Evolutionary conservation across 2,888 invertebrate species (phyloP).

Genomic region (Andrena fulva): DNA sequence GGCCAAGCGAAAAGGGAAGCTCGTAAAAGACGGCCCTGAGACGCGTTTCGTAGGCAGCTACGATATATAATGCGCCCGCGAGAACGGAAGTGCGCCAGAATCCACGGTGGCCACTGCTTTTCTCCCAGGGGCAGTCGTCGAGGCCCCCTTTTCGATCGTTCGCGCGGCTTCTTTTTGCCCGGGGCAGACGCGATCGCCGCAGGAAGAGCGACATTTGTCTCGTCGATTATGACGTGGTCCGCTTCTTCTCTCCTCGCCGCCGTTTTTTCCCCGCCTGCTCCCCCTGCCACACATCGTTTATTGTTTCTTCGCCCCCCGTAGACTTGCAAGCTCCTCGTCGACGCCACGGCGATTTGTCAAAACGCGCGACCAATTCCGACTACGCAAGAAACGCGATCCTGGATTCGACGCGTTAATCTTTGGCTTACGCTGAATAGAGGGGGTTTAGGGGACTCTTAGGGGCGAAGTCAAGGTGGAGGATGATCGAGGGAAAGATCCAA

Average conservation of each 20-base stretch:
- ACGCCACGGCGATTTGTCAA: conserved; percentile 50
- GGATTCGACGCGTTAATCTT: not conserved
- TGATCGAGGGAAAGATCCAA: no score
- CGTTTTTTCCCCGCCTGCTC: not conserved
- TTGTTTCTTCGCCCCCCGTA: conserved; percentile 46
- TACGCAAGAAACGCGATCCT: not conserved
- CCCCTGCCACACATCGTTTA: conserved; percentile 20
- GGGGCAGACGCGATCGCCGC: conserved; percentile 37
- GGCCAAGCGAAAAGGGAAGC: conserved; percentile 45
- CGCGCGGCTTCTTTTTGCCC: conserved; percentile 51
- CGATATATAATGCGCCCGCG: conserved; percentile 35
- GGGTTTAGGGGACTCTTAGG: no score
- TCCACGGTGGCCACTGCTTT: conserved; percentile 53
- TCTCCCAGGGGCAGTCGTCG: conserved; percentile 38
- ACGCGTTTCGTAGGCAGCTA: conserved; percentile 41
- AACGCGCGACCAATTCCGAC: conserved; percentile 14
- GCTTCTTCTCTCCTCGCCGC: not conserved
- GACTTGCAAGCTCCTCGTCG: conserved; percentile 26
- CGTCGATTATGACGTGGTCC: conserved; percentile 61
- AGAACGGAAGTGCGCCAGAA: conserved; percentile 57
- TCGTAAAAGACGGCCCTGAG: conserved; percentile 59
- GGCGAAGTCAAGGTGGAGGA: no score
- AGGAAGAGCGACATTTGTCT: conserved; percentile 66
- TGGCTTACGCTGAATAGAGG: not conserved
- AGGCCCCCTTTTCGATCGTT: conserved; percentile 10